These are phyloP conservation scores for Phorcus lineatus DNA, from an alignment of 2,888 invertebrate genomes.

Conservation along the genomic window DNA sequence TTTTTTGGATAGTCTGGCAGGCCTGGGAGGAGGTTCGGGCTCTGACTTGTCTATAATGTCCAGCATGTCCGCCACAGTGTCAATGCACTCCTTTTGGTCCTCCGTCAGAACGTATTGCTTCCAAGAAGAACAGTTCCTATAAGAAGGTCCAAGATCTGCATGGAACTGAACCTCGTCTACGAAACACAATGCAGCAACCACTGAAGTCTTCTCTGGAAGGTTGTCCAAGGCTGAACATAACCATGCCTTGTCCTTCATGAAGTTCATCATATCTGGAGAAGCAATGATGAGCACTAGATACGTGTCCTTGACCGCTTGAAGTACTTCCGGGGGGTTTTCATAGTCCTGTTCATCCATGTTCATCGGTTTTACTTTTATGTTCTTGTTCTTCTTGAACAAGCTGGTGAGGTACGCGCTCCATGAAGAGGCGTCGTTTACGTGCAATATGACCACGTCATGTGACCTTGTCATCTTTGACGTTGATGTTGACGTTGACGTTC, in stretches of 20 bases:
- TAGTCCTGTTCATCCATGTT: slow-evolving; percentile 28
- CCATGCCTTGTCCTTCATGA: slow-evolving; percentile 33
- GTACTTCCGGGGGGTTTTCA: slow-evolving; percentile 39
- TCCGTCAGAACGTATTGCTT: not conserved
- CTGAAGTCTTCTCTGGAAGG: not conserved
- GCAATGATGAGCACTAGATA: slow-evolving; percentile 36
- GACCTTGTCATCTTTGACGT: slow-evolving; percentile 15
- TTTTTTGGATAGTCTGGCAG: not conserved
- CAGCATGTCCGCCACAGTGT: slow-evolving; percentile 31
- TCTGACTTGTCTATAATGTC: slow-evolving; percentile 30
- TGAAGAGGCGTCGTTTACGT: slow-evolving; percentile 21
- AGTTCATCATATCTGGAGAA: slow-evolving; percentile 27
- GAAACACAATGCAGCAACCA: slow-evolving; percentile 21
- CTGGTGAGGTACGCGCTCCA: slow-evolving; percentile 28
- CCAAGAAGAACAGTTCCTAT: slow-evolving; percentile 7
- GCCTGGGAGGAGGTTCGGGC: not conserved
- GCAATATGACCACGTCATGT: slow-evolving; percentile 29
- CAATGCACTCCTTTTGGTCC: not conserved
- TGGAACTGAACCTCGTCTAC: slow-evolving; percentile 6
- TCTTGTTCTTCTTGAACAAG: not conserved
- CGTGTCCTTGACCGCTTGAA: slow-evolving; percentile 28
- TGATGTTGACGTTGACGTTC: not conserved
- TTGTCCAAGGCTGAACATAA: slow-evolving; percentile 12
- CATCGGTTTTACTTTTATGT: slow-evolving; percentile 1
- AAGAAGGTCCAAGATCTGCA: not conserved